phyloP scores from a whole-genome alignment of 2,888 invertebrate genomes.

The Kuschelorhynchus macadamiae region DNA sequence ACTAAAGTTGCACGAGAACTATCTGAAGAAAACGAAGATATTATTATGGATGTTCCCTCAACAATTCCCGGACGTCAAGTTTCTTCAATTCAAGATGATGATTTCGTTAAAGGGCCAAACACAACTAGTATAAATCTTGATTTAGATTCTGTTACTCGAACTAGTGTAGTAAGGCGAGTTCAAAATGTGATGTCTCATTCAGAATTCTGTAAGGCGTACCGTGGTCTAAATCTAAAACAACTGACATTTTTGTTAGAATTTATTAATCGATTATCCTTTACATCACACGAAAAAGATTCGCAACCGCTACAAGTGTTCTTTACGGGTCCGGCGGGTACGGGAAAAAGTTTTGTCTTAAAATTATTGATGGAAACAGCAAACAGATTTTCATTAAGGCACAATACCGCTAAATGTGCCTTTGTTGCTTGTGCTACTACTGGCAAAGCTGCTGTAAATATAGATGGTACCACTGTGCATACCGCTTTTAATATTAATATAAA shows the following conservation, averaged over 20 bases:
- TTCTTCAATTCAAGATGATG: too few species aligned
- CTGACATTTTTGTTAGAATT: too few species aligned
- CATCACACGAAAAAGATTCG: not conserved
- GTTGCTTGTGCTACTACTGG: not conserved
- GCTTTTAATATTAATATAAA: constrained; percentile 52
- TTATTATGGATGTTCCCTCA: too few species aligned
- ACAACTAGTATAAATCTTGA: not conserved
- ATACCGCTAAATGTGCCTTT: constrained; percentile 52
- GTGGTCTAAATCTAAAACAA: not conserved
- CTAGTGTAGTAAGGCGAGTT: not conserved
- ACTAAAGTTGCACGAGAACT: too few species aligned
- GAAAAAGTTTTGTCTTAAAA: constrained; percentile 63
- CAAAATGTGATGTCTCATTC: not conserved
- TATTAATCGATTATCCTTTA: not conserved
- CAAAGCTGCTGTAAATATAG: constrained; percentile 61
- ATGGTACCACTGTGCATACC: constrained; percentile 58
- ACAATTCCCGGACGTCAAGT: too few species aligned
- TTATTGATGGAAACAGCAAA: constrained; percentile 1
- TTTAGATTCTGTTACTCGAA: not conserved
- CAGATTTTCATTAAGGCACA: not conserved
- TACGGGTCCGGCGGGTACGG: not conserved
- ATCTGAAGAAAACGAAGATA: too few species aligned
- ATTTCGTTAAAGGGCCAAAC: not conserved
- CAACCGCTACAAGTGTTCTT: constrained; percentile 5
- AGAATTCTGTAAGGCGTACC: not conserved